Evolutionary conservation across 2,888 invertebrate species (phyloP), one percentile per base, ranked within the genome.

Genomic region (Ophion slaviceki): DNA sequence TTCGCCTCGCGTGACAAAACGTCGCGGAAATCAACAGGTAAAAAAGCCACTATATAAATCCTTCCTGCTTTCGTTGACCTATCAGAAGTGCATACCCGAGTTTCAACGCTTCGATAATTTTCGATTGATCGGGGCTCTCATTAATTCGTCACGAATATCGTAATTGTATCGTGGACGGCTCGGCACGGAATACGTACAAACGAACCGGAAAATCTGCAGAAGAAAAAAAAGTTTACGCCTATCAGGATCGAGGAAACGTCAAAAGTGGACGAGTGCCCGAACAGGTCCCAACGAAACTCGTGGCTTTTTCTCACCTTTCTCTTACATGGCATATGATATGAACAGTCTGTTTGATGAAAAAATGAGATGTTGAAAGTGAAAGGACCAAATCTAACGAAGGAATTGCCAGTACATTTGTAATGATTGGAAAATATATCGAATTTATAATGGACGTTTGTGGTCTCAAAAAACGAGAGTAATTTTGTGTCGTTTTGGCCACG

Each of bases 51-150:
- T 11, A 32, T 45, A 10, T 61, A 14, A 62, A 77, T 68, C 67
- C 74, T 81, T 85, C 78, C 81, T 14, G 78, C 81, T 85, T 85
- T 81, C 78, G 64, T 77, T 81, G 84, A 81, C 77, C 76, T 74
- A 77, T 76, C 76, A 45, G 47, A 61, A 24, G 28, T 14, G n/a
- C 20, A 66, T 28, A 17, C 61, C 62, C 57, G 40, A 45, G 14
- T 70, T 70, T 74, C 64, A 74, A 81, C 80, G 80, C 64, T 78
- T 77, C 68, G 75, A 70, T 75, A 62, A 81, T 68, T 75, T 24
- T 5, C 62, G 57, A 68, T 68, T 40, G 32, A 71, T 64, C 74
- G 72, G 67, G 28, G 28, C 47, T 20, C 57, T 45, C 57, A 62
- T 77, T 53, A 61, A 80, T 72, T 67, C 40, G 59, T 24, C 32